Percentiles rank a stretch among this genome's conserved stretches.
These are phyloP conservation scores for Styela plicata DNA, from an alignment of 23 tunicate genomes.

Conservation along the genomic window DNA sequence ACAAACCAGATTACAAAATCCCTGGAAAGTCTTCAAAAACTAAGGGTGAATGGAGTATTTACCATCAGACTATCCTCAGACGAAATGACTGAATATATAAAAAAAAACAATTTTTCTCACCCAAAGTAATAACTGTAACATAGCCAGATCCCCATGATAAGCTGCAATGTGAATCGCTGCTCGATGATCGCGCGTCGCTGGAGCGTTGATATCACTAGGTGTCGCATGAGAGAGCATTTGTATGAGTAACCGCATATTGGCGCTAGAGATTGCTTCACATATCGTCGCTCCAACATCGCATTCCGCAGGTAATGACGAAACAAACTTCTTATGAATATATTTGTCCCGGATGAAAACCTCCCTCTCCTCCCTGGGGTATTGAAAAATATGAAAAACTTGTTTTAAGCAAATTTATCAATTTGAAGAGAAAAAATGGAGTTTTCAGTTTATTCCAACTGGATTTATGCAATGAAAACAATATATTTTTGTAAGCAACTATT, in stretches of 20 bases:
- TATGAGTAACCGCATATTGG: slow-evolving; percentile 8
- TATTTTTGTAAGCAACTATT: too few species aligned
- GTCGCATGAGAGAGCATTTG: slow-evolving; percentile 26
- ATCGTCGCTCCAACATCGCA: slow-evolving; percentile 46
- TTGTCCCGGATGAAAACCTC: slow-evolving; percentile 88
- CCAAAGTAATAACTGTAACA: slow-evolving; percentile 76
- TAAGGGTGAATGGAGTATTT: too few species aligned
- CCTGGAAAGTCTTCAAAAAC: too few species aligned
- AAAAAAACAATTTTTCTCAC: slow-evolving; percentile 37
- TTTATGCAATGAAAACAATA: too few species aligned
- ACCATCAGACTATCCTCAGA: background rate
- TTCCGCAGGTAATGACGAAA: slow-evolving; percentile 50
- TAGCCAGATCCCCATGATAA: slow-evolving; percentile 66
- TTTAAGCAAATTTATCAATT: too few species aligned
- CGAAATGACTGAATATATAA: background rate
- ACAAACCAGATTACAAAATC: background rate
- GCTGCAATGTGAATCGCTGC: slow-evolving; percentile 85
- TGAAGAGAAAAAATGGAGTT: too few species aligned
- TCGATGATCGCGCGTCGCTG: slow-evolving; percentile 41
- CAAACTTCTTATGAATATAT: slow-evolving; percentile 54
- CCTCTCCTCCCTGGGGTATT: slow-evolving; percentile 52
- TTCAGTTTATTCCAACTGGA: too few species aligned
- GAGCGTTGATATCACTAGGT: slow-evolving; percentile 17
- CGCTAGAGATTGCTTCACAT: background rate
- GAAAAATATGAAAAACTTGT: background rate